These are phyloP conservation scores for Patella pellucida DNA, from an alignment of 2,888 invertebrate genomes.

Conservation along the genomic window DNA sequence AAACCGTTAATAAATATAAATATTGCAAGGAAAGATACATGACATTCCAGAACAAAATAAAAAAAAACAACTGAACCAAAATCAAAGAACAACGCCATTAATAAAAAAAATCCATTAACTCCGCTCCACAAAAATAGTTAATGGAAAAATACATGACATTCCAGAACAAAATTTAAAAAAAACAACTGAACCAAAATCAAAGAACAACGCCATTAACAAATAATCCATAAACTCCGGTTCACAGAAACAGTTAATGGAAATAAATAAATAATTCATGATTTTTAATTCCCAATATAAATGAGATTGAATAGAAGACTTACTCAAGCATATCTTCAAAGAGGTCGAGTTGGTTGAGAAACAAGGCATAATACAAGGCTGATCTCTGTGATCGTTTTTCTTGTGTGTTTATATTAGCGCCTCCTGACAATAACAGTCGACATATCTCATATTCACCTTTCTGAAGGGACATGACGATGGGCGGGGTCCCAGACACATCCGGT, in stretches of 20 bases:
- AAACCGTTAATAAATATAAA: too few species aligned
- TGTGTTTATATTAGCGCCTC: slow-evolving; percentile 53
- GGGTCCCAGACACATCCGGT: slow-evolving; percentile 46
- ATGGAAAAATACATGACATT: too few species aligned
- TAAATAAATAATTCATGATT: neutral
- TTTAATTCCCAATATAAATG: neutral
- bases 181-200: neutral
- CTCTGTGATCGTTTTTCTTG: slow-evolving; percentile 50
- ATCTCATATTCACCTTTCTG: slow-evolving; percentile 53
- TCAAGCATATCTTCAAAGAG: slow-evolving; percentile 54
- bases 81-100: neutral
- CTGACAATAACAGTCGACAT: slow-evolving; percentile 48
- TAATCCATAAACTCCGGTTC: neutral
- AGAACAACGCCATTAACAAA: neutral
- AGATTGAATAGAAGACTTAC: slow-evolving; percentile 38
- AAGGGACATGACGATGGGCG: slow-evolving; percentile 56
- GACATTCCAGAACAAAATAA: slow-evolving; percentile 3
- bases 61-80: neutral
- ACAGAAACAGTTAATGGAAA: neutral
- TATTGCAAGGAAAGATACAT: too few species aligned
- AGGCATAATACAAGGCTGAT: slow-evolving; percentile 58
- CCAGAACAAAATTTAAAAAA: neutral
- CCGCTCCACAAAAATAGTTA: neutral
- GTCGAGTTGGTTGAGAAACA: slow-evolving; percentile 49
- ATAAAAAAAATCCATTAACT: neutral